Evolutionary conservation across 2,888 invertebrate species (phyloP), one percentile per base, ranked within the genome.

Genomic region (Cataglyphis albicans): DNA sequence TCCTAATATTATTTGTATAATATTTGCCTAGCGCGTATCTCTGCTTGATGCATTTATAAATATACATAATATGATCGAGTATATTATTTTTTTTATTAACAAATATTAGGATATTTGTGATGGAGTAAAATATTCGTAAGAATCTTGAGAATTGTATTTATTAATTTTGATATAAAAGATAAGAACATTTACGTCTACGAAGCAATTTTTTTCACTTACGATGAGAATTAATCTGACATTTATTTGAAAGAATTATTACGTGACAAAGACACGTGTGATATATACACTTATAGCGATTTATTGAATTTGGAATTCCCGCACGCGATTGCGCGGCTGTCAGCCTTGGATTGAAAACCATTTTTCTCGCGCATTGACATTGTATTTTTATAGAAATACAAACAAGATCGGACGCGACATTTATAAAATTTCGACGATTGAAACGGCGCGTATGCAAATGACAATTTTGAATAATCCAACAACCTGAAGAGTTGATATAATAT

Each of bases 361-460:
- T 32, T 70, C 41, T 59, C 35, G 67, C 35, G 3, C 38, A 64
- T 38, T 48, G 32, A 41, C 76, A 52, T 68, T 57, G 59, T 32
- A 70, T 80, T 80, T 80, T 72, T 59, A 21, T 44, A 25, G 59
- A 61, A 32, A 59, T 15, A 21, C 32, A 57, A 41, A 72, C 55
- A 70, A 68, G 78, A 80, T 55, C 57, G 76, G n/a, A 29, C 55
- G 35, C 18, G 59, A 70, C 32, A 55, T 80, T 70, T 72, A 70
- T 80, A 72, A 80, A 80, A 80, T 70, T 78, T 78, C 55, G 41
- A 25, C 44, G 78, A 80, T 80, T 35, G 78, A 72, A 80, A 59
- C 59, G 44, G 57, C 21, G 59, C 59, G 72, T 44, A 72, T 80
- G 72, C 41, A 80, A 80, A 80, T 72, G 78, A 80, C 78, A 80